A percentile compares a stretch with the other conserved stretches of the same genome.
phyloP scores from a whole-genome alignment of 2,888 invertebrate genomes.

The Volucella zonaria region DNA sequence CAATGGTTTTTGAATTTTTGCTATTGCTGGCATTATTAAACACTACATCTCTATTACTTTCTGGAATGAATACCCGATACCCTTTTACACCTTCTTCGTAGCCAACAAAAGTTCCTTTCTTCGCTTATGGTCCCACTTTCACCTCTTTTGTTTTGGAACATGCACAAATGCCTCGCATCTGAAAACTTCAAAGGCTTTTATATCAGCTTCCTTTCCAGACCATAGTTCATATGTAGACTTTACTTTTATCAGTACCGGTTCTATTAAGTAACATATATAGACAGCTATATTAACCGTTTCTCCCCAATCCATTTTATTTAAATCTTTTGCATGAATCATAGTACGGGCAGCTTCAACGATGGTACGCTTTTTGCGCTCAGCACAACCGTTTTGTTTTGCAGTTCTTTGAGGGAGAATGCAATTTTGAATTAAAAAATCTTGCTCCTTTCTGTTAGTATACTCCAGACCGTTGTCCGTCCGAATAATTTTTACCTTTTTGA shows the following conservation, averaged over 20 bases:
- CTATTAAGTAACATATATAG: slow-evolving; percentile 78
- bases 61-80: slow-evolving; percentile 53
- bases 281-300: slow-evolving; percentile 79
- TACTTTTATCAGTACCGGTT: slow-evolving; percentile 59
- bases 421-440: not conserved
- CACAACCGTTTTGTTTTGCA: slow-evolving; percentile 53
- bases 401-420: no score
- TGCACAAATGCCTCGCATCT: slow-evolving; percentile 43
- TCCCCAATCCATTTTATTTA: slow-evolving; percentile 77
- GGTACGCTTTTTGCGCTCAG: slow-evolving; percentile 78
- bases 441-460: not conserved
- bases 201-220: slow-evolving; percentile 48
- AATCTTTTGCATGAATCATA: slow-evolving; percentile 64
- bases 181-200: slow-evolving; percentile 37
- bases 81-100: slow-evolving; percentile 58
- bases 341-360: slow-evolving; percentile 77
- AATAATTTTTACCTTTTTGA: not conserved
- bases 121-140: slow-evolving; percentile 46
- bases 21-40: slow-evolving; percentile 32
- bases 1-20: not conserved
- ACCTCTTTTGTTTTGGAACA: slow-evolving; percentile 48
- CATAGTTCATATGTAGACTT: slow-evolving; percentile 76
- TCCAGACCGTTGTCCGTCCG: slow-evolving; percentile 7
- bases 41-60: slow-evolving; percentile 52
- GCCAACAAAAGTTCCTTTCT: slow-evolving; percentile 50